Evolutionary conservation across 2,888 invertebrate genomes (phyloP).

Genomic region (Perizoma flavofasciatum): DNA sequence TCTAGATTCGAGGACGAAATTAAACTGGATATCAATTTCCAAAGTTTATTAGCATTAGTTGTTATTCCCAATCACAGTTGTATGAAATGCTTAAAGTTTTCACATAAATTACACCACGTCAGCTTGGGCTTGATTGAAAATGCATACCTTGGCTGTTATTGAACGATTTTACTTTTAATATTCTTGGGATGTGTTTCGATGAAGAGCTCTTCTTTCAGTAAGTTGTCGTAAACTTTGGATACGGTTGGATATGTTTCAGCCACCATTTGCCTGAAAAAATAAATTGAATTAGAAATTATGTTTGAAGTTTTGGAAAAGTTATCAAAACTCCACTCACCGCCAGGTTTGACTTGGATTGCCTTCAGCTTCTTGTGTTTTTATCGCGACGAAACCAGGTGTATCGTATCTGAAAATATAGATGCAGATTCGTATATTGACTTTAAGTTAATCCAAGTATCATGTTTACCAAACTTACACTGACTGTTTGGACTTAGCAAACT

Average conservation of each 20-base stretch:
- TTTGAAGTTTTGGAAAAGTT: neutral
- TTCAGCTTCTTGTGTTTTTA: conserved; percentile 2
- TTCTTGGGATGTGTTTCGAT: conserved; percentile 63
- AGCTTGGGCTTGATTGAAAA: conserved; percentile 35
- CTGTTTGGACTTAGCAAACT: too few species aligned
- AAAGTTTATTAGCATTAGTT: conserved; percentile 26
- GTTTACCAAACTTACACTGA: too few species aligned
- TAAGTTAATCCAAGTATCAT: neutral
- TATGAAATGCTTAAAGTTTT: conserved; percentile 24
- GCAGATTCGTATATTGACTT: neutral
- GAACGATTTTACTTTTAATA: conserved; percentile 40
- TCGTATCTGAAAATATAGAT: conserved; percentile 9
- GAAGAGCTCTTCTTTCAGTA: conserved; percentile 64
- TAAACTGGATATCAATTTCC: conserved; percentile 19
- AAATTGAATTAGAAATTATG: conserved; percentile 11
- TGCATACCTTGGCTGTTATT: conserved; percentile 14
- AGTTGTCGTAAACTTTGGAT: conserved; percentile 57
- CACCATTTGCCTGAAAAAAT: conserved; percentile 64
- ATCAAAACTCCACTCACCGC: conserved; percentile 9
- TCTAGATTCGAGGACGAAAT: conserved; percentile 13
- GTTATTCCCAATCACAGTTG: conserved; percentile 26
- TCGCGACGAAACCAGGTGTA: neutral
- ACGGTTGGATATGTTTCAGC: conserved; percentile 61
- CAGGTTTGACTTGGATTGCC: conserved; percentile 5
- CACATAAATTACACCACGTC: conserved; percentile 27